These are phyloP conservation scores for Xanthia icteritia DNA, from an alignment of 2,888 invertebrate genomes.

Conservation along the genomic window DNA sequence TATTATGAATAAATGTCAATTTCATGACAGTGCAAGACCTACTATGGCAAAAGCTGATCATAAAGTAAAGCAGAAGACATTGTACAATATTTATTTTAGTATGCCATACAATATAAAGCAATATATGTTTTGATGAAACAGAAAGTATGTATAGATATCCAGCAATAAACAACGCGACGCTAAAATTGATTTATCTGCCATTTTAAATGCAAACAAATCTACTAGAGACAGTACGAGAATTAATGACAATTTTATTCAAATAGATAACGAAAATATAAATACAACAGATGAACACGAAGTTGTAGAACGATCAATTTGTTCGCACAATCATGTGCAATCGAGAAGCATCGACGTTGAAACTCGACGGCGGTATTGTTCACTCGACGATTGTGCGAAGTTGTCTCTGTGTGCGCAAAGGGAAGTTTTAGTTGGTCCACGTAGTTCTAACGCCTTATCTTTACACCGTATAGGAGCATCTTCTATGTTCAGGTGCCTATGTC, in stretches of 20 bases:
- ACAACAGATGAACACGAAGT: constrained; percentile 42
- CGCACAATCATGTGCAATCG: constrained; percentile 64
- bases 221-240: constrained; percentile 27
- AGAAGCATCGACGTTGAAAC: constrained; percentile 60
- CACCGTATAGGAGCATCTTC: constrained; percentile 7
- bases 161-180: not conserved
- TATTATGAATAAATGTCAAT: not conserved
- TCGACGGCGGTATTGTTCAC: constrained; percentile 61
- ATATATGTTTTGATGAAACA: constrained; percentile 11
- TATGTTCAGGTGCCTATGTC: constrained; percentile 16
- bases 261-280: constrained; percentile 44
- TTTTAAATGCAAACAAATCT: constrained; percentile 50
- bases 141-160: not conserved
- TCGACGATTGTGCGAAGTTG: constrained; percentile 58
- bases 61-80: not conserved
- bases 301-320: constrained; percentile 63
- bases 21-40: not conserved
- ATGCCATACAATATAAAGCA: not conserved
- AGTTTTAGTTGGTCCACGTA: constrained; percentile 60
- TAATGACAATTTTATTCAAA: constrained; percentile 53
- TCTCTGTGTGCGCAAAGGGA: constrained; percentile 47
- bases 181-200: constrained; percentile 26
- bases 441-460: constrained; percentile 47
- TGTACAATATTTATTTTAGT: not conserved
- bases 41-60: not conserved